Conservation (phyloP, 2,888 invertebrate species). For the Cylindroiulus punctatus region DNA sequence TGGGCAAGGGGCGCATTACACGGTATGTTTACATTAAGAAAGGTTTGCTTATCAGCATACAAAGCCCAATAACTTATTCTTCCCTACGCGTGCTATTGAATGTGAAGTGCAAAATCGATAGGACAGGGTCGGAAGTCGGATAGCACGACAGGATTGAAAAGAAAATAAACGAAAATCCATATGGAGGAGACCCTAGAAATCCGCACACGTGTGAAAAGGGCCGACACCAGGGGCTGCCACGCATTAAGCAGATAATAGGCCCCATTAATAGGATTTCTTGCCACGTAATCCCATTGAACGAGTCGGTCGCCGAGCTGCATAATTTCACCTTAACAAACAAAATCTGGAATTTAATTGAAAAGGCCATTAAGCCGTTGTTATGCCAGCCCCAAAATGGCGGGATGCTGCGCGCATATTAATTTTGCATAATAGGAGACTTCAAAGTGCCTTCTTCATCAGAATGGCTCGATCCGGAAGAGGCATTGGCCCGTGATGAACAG, state of each 20-base stretch:
- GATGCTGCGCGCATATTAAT: neutral
- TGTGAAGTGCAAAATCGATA: slow-evolving; percentile 11
- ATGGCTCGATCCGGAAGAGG: neutral
- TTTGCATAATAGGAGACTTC: neutral
- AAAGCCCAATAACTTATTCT: slow-evolving; percentile 1
- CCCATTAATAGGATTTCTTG: slow-evolving; percentile 38
- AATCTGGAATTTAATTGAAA: neutral
- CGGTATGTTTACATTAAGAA: slow-evolving; percentile 22
- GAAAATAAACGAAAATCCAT: slow-evolving; percentile 15
- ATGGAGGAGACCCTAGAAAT: neutral
- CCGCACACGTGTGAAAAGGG: neutral
- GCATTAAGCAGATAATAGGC: slow-evolving; percentile 12
- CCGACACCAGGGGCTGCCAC: neutral
- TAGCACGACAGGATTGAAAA: neutral
- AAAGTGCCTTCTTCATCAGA: neutral
- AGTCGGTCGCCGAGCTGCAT: neutral
- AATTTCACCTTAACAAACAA: neutral
- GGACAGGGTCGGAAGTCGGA: neutral
- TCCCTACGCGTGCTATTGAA: neutral
- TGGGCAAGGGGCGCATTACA: slow-evolving; percentile 13
- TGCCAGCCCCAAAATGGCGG: neutral
- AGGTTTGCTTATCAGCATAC: slow-evolving; percentile 4
- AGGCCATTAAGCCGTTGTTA: slow-evolving; percentile 22
- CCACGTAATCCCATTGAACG: slow-evolving; percentile 28
- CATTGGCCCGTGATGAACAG: neutral